Base-by-base conservation (phyloP, 2,797 vertebrate species). In the Takifugu ocellatus region DNA sequence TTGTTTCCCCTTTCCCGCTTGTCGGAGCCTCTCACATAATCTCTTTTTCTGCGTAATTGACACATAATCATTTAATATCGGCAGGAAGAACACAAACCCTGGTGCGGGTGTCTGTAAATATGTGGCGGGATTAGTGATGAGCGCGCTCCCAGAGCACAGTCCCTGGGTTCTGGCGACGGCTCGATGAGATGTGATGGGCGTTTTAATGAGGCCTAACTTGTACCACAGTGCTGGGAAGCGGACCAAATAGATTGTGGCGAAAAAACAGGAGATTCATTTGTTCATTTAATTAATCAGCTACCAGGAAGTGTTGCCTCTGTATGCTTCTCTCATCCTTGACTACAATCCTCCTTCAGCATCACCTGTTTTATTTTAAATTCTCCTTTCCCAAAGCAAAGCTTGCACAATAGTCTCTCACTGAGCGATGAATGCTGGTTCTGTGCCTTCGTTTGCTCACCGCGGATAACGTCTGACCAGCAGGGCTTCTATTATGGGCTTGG, bases 31-130 rank as follows among this genome's bases (percentile, higher is more conserved):
- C 8, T 33, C 31, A 10, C 31, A 33, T 33, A 33, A 33, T 33
- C 31, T 33, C 31, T 33, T 33, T 33, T 33, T 33, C 36, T 39
- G 12, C 10, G 10, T 39, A 39, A 12, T 46, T 65, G 65, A 44
- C n/a, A 44, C 43, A 17, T 17, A n/a, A 3, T 31, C 43, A 43
- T 58, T 46, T 47, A 2, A 21, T 26, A 52, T 59, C 2, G 55
- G 54, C 15, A 21, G 33, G 56, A 50, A 68, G 66, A 90, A 74
- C 79, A 90, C 84, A 82, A 74, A 73, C 63, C 66, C 26, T 17
- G 8, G 5, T 1, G 21, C 16, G 78, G 87, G 74, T 91, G 92
- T 92, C 92, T 90, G 94, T 94, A 94, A 94, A 95, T 94, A 92
- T 89, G 90, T 89, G 88, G 88, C 12, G 6, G 52, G 84, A 82